Evolutionary conservation across 2,888 invertebrate genomes (phyloP), one percentile per base, ranked within the genome.

Genomic region (Sympetrum striolatum): DNA sequence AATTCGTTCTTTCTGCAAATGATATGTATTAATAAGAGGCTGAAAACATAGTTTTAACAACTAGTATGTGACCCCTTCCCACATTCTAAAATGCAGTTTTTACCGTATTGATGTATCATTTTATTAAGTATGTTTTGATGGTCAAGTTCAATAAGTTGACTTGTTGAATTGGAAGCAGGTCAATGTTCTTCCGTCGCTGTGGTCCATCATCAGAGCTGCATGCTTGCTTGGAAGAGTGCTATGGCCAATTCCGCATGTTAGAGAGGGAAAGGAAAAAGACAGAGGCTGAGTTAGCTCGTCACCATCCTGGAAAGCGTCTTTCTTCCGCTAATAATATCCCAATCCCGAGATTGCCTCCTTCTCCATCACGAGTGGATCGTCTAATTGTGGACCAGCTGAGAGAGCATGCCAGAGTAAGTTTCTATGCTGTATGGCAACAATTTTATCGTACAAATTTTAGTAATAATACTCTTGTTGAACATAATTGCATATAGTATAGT

Each of bases 221-320:
- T 93, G 94, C 95, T 14, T 95, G 96, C 0, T 94, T 97, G 8
- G 97, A 97, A 93, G 96, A 96, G 90, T 97, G 97, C 92, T 97
- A 96, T 93, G 97, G 97, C 91, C 97, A 97, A 92, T 97, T 97
- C 94, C 96, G 96, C 90, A 96, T 96, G 92, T 93, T 97, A 81
- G 97, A 97, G 93, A 96, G 96, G 90, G 97, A 97, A 93, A 94
- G 97, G 14, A 97, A 97, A 93, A 96, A 97, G 91, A 97, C 97
- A 0, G 97, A 97, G 92, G 97, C 97, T 3, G 95, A 97, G 35
- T 93, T 97, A 64, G 97, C 97, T 0, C 94, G 97, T 4, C 96
- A 97, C 91, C 97, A 97, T 93, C 96, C 97, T 0, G 97, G 97
- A 0, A 95, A 97, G 91, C 96, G 96, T 91, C 96, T 97, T 31